A percentile compares a stretch with the other conserved stretches of the same genome.
Evolutionary conservation across 2,113 vertebrate genomes (phyloP).

Genomic region (Limanda limanda): DNA sequence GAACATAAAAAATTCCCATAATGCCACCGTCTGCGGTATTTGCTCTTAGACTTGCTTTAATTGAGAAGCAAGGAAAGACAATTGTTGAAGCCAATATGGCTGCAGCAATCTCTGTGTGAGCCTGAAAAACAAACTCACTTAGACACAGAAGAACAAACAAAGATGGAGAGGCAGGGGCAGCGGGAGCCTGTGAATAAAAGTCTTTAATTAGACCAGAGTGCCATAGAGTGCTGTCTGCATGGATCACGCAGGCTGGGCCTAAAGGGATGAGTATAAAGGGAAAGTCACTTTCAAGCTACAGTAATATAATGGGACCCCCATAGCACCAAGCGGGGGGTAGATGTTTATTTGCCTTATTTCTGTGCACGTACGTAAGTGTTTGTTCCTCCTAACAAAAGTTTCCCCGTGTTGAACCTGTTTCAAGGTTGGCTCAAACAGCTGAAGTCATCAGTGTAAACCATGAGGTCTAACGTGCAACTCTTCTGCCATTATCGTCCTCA

Average conservation of each 20-base stretch:
- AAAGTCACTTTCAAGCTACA: slow-evolving; percentile 80
- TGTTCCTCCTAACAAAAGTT: slow-evolving; percentile 21
- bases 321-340: slow-evolving; percentile 46
- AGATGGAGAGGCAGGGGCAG: slow-evolving; percentile 26
- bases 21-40: not conserved
- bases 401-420: slow-evolving; percentile 39
- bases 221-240: slow-evolving; percentile 46
- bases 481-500: slow-evolving; percentile 33
- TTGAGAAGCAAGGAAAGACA: not conserved
- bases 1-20: too few species aligned
- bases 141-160: slow-evolving; percentile 38
- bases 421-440: slow-evolving; percentile 43
- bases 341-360: slow-evolving; percentile 26
- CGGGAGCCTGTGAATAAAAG: slow-evolving; percentile 52
- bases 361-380: not conserved
- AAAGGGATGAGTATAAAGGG: slow-evolving; percentile 50
- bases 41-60: not conserved
- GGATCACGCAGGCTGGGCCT: slow-evolving; percentile 60
- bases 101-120: slow-evolving; percentile 1
- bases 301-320: slow-evolving; percentile 63
- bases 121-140: slow-evolving; percentile 28
- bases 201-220: slow-evolving; percentile 67
- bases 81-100: not conserved
- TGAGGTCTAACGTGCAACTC: slow-evolving; percentile 44
- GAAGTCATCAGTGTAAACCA: slow-evolving; percentile 20